Evolutionary conservation across 2,888 invertebrate genomes (phyloP).

Genomic region (Sinotaia quadrata): DNA sequence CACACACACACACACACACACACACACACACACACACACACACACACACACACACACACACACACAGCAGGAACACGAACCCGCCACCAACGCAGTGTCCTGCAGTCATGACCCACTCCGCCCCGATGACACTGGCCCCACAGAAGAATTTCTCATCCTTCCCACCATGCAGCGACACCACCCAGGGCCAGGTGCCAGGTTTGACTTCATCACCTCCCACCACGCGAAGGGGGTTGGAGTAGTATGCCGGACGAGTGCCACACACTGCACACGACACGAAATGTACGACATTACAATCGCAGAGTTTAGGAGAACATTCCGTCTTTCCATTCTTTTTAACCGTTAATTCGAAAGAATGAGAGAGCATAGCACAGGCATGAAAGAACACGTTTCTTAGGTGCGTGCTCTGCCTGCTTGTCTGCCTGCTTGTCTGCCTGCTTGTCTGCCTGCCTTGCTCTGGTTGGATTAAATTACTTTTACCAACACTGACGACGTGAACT

Average conservation of each 20-base stretch:
- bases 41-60: background rate
- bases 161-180: slow-evolving; percentile 68
- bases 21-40: background rate
- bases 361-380: too few species aligned
- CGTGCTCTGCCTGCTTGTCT: too few species aligned
- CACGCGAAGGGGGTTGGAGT: slow-evolving; percentile 54
- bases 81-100: slow-evolving; percentile 63
- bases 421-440: too few species aligned
- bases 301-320: background rate
- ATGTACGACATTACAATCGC: background rate
- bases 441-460: too few species aligned
- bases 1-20: background rate
- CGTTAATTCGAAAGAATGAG: too few species aligned
- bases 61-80: slow-evolving; percentile 30
- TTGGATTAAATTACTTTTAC: too few species aligned
- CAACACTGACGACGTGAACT: too few species aligned
- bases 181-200: slow-evolving; percentile 70
- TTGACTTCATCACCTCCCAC: slow-evolving; percentile 68
- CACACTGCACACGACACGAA: slow-evolving; percentile 45
- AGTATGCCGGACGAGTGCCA: slow-evolving; percentile 58
- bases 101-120: slow-evolving; percentile 61
- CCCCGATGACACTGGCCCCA: slow-evolving; percentile 52
- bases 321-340: background rate
- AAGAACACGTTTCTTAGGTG: too few species aligned
- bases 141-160: slow-evolving; percentile 60